Evolutionary conservation across 2,797 vertebrate species (phyloP).

Genomic region (Sebastes glaucus): DNA sequence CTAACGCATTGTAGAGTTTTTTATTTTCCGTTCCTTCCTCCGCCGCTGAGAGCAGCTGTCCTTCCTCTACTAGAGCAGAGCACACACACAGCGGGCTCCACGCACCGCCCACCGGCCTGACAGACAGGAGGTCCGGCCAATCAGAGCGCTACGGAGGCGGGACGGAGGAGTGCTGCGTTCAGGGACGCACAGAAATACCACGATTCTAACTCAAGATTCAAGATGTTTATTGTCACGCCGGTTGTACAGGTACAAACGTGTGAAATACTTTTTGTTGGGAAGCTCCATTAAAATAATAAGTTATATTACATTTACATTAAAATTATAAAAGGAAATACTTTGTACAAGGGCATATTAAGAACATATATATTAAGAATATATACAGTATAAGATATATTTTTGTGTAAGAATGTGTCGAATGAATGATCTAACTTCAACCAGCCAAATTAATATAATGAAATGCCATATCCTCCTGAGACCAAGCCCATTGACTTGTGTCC

Average conservation of each 20-base stretch:
- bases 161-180: slow-evolving; percentile 51
- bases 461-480: too few relatives aligned
- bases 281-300: too few relatives aligned
- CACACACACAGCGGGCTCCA: slow-evolving; percentile 41
- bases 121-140: slow-evolving; percentile 57
- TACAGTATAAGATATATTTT: too few relatives aligned
- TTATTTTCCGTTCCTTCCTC: slow-evolving; percentile 51
- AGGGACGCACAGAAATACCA: slow-evolving; percentile 33
- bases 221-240: too few relatives aligned
- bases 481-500: too few relatives aligned
- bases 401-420: too few relatives aligned
- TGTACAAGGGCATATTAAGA: too few relatives aligned
- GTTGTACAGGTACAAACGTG: too few relatives aligned
- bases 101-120: slow-evolving; percentile 56
- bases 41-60: slow-evolving; percentile 74
- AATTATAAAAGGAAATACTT: too few relatives aligned
- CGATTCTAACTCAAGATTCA: background rate
- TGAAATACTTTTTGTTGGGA: too few relatives aligned
- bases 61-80: slow-evolving; percentile 48
- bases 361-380: too few relatives aligned
- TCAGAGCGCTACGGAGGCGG: slow-evolving; percentile 35
- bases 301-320: too few relatives aligned
- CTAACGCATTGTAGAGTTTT: slow-evolving; percentile 57
- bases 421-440: background rate
- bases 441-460: background rate